phyloP scores from a whole-genome alignment of 2,888 invertebrate species.

The Drosophila nr. perissopoda region DNA sequence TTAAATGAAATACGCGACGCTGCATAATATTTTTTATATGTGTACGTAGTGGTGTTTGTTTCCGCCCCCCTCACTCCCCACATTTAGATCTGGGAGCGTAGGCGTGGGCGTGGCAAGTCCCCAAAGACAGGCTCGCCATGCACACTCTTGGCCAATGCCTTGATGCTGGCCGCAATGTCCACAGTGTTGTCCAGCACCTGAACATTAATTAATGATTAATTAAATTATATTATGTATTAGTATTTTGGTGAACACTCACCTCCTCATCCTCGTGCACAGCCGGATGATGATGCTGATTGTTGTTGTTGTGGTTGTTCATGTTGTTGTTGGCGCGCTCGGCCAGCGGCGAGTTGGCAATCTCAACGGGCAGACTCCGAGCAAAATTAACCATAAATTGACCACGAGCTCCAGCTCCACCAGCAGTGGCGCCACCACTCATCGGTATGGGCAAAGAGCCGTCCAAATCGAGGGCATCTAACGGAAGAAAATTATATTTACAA shows the following conservation, averaged over 20 bases:
- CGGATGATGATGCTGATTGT: constrained; percentile 14
- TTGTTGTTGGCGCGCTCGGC: constrained; percentile 67
- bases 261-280: constrained; percentile 67
- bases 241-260: constrained; percentile 59
- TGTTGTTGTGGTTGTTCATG: constrained; percentile 25
- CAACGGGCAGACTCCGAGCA: constrained; percentile 92
- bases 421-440: constrained; percentile 38
- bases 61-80: not conserved
- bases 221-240: not conserved
- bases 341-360: constrained; percentile 87
- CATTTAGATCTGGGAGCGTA: constrained; percentile 92
- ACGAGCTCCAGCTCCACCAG: constrained; percentile 24
- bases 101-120: constrained; percentile 93
- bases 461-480: constrained; percentile 83
- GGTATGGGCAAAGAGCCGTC: constrained; percentile 82
- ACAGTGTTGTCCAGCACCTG: constrained; percentile 87
- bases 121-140: constrained; percentile 94
- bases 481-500: not conserved
- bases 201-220: not conserved
- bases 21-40: constrained; percentile 33
- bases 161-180: constrained; percentile 96
- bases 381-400: constrained; percentile 80
- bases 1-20: constrained; percentile 22
- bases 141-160: constrained; percentile 95
- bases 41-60: constrained; percentile 58